A percentile compares a stretch with the other conserved stretches of the same genome.
Evolutionary conservation across 2,888 invertebrate genomes (phyloP).

Genomic region (Schrankia costaestrigalis): DNA sequence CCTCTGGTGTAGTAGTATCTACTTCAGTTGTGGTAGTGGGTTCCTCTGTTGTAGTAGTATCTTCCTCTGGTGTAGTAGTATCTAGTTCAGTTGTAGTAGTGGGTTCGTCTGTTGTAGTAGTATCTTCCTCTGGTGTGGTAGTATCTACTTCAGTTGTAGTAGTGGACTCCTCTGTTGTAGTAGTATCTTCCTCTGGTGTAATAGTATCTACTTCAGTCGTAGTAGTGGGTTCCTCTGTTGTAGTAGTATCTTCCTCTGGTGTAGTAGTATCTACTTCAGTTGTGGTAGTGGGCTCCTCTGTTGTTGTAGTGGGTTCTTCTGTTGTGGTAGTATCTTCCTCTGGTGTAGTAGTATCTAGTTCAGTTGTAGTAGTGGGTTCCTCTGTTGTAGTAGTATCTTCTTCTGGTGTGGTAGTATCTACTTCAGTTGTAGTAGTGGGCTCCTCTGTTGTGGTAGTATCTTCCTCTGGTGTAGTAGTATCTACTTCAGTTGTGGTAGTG

Average conservation of each 20-base stretch:
- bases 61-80: too few species aligned
- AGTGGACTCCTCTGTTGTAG: conserved; percentile 2
- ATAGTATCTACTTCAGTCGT: background rate
- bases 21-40: too few species aligned
- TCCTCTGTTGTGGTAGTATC: conserved; percentile 2
- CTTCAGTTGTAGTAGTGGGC: conserved; percentile 12
- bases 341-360: conserved; percentile 7
- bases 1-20: too few species aligned
- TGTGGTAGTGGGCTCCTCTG: conserved; percentile 2
- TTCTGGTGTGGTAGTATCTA: background rate
- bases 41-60: conserved; percentile 2
- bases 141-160: too few species aligned
- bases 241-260: too few species aligned
- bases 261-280: too few species aligned
- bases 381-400: conserved; percentile 2
- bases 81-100: too few species aligned
- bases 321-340: conserved; percentile 2
- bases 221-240: background rate
- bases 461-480: too few species aligned
- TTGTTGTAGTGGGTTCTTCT: conserved; percentile 2
- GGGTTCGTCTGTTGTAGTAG: background rate
- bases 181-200: conserved; percentile 2
- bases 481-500: conserved; percentile 1
- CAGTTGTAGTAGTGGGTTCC: too few species aligned
- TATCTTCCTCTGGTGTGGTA: too few species aligned